These are phyloP conservation scores for Macrosoma leucophasiata DNA, from an alignment of 2,888 invertebrate species.

Conservation along the genomic window DNA sequence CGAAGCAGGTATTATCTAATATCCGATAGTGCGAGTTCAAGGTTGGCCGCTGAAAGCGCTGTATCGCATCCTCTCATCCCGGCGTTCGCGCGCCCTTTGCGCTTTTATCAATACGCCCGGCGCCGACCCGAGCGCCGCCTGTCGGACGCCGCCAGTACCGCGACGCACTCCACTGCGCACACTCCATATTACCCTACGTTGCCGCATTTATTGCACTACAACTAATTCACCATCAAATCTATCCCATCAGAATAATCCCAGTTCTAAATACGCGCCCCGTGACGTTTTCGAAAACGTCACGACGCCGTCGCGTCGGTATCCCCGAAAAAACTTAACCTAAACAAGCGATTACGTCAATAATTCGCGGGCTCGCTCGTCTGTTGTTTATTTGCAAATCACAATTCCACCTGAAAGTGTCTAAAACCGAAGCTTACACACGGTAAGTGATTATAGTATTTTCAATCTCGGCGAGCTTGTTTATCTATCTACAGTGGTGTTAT, in stretches of 20 bases:
- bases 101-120: constrained; percentile 64
- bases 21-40: constrained; percentile 63
- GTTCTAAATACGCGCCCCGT: constrained; percentile 30
- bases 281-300: constrained; percentile 14
- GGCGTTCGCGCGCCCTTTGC: constrained; percentile 49
- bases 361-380: constrained; percentile 29
- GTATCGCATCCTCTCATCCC: constrained; percentile 28
- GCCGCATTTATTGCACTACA: constrained; percentile 49
- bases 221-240: constrained; percentile 49
- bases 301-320: constrained; percentile 5
- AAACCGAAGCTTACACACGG: constrained; percentile 42
- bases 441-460: constrained; percentile 43
- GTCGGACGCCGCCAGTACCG: constrained; percentile 50
- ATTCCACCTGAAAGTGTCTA: constrained; percentile 37
- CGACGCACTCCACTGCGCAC: constrained; percentile 58
- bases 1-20: constrained; percentile 53
- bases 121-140: constrained; percentile 53
- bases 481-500: constrained; percentile 37
- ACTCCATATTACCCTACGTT: constrained; percentile 54
- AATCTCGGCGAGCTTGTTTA: constrained; percentile 27
- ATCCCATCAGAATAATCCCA: constrained; percentile 43
- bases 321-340: constrained; percentile 35
- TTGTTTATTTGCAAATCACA: constrained; percentile 46
- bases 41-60: constrained; percentile 55
- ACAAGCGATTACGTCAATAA: constrained; percentile 45